Percentiles rank a stretch among this genome's conserved stretches.
Evolutionary conservation across 2,113 vertebrate species (phyloP).

Genomic region (Pseudopodoces humilis): DNA sequence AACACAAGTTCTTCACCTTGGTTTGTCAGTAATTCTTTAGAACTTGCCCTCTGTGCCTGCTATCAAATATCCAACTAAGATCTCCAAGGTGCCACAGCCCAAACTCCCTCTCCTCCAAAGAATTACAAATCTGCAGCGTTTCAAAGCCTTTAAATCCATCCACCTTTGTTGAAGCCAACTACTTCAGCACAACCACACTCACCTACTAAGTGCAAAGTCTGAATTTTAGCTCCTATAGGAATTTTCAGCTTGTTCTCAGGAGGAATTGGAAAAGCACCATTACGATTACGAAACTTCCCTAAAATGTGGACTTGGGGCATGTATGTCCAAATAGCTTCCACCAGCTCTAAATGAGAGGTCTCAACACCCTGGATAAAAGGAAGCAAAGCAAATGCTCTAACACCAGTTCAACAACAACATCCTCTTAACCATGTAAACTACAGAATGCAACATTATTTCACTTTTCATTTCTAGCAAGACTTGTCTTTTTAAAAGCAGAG

Average conservation of each 20-base stretch:
- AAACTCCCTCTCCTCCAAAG: background rate
- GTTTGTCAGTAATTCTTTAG: background rate
- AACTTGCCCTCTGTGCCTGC: background rate
- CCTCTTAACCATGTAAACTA: background rate
- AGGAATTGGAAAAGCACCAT: constrained; percentile 97
- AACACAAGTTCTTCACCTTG: background rate
- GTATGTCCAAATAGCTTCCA: constrained; percentile 99
- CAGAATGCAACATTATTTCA: background rate
- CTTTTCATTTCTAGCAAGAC: background rate
- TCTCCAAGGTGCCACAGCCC: background rate
- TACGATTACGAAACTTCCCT: constrained; percentile 98
- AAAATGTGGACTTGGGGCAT: constrained; percentile 99
- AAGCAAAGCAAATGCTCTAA: constrained; percentile 35
- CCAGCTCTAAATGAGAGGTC: constrained; percentile 96
- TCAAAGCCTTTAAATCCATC: background rate
- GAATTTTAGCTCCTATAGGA: constrained; percentile 96
- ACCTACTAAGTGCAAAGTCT: constrained; percentile 98
- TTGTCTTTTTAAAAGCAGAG: background rate
- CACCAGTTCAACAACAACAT: background rate
- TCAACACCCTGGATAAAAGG: constrained; percentile 88
- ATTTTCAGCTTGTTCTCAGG: constrained; percentile 98
- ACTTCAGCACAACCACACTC: constrained; percentile 58
- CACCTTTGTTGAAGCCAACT: background rate
- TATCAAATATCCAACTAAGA: background rate
- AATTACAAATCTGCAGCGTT: background rate